Evolutionary conservation across 2,797 vertebrate genomes (phyloP).

Genomic region (Gymnodraco acuticeps): DNA sequence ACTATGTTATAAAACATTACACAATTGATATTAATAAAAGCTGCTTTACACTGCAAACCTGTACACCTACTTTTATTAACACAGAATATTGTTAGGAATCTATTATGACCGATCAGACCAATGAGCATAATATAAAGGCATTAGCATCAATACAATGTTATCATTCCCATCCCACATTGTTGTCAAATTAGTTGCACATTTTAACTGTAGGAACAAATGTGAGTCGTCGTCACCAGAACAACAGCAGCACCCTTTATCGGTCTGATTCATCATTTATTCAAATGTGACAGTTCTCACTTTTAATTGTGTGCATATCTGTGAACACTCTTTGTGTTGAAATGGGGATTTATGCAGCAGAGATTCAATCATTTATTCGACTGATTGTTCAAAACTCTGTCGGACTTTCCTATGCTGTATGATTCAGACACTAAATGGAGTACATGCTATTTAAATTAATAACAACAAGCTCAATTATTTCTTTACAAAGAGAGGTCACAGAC

Average conservation of each 20-base stretch:
- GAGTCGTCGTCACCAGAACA: constrained; percentile 2
- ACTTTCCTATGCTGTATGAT: constrained; percentile 1
- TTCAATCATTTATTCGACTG: neutral
- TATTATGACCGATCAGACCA: no score
- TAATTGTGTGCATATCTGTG: neutral
- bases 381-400: neutral
- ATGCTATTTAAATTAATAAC: neutral
- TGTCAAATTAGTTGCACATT: constrained; percentile 1
- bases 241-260: neutral
- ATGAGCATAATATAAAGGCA: no score
- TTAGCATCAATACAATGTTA: no score
- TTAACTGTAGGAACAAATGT: constrained; percentile 12
- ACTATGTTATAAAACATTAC: no score
- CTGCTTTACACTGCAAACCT: no score
- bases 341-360: neutral
- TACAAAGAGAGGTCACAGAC: neutral
- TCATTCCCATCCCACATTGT: neutral
- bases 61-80: no score
- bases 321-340: constrained; percentile 1
- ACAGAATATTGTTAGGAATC: no score
- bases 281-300: constrained; percentile 19
- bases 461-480: neutral
- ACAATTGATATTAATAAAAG: no score
- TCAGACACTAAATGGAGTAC: neutral
- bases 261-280: constrained; percentile 5